Conservation (phyloP, 2,888 invertebrate species). For the Homarus gammarus region DNA sequence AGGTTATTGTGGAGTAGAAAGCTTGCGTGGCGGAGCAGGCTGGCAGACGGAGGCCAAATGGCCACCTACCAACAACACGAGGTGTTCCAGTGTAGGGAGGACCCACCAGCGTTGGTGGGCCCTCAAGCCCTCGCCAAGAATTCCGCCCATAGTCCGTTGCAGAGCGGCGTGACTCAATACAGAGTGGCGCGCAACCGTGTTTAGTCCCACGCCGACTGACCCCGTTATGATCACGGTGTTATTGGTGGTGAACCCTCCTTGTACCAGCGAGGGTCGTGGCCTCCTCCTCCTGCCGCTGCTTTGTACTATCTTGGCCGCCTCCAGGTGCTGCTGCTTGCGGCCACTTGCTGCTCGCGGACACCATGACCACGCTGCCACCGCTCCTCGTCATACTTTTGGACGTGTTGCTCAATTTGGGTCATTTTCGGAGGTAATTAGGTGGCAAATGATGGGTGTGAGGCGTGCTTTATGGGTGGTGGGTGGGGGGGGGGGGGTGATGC, state of each 20-base stretch:
- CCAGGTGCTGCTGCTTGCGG: not conserved
- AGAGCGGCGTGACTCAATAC: conserved; percentile 12
- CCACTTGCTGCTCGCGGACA: not conserved
- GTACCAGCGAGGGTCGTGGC: not conserved
- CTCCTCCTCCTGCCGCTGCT: not conserved
- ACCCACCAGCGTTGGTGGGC: not conserved
- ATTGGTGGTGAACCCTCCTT: not conserved
- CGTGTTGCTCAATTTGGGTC: conserved; percentile 28
- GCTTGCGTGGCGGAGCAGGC: not conserved
- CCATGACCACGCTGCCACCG: not conserved
- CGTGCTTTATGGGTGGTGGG: conserved; percentile 11
- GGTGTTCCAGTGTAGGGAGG: not conserved
- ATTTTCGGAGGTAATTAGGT: conserved; percentile 43
- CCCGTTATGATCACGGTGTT: conserved; percentile 13
- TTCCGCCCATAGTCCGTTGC: conserved; percentile 1
- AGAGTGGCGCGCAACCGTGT: conserved; percentile 4
- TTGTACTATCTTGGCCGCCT: not conserved
- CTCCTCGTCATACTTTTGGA: conserved; percentile 22
- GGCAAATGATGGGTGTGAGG: conserved; percentile 34
- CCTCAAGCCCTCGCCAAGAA: conserved; percentile 17
- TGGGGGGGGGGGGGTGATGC: not conserved
- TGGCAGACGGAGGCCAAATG: not conserved
- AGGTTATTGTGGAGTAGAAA: not conserved
- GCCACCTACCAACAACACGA: not conserved
- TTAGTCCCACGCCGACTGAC: conserved; percentile 5